Evolutionary conservation across 2,888 invertebrate species (phyloP).

Genomic region (Synanthedon vespiformis): DNA sequence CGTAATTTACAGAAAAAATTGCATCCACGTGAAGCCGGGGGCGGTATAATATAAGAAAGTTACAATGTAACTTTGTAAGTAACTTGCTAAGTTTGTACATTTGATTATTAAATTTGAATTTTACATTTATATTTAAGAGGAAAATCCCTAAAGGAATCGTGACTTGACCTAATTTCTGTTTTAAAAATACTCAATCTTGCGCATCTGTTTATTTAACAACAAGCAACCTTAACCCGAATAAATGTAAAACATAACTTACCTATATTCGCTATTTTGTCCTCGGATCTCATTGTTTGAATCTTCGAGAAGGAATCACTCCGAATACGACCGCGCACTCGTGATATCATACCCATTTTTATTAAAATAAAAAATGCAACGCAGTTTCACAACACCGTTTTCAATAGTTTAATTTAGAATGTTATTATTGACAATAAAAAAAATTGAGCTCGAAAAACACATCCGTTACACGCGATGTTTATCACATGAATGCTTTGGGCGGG

Average conservation of each 20-base stretch:
- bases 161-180: no score
- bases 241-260: slow-evolving; percentile 45
- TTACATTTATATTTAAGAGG: no score
- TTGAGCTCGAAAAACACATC: slow-evolving; percentile 14
- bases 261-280: slow-evolving; percentile 78
- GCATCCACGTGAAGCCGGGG: no score
- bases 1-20: no score
- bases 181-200: background rate
- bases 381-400: no score
- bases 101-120: no score
- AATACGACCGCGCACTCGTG: slow-evolving; percentile 75
- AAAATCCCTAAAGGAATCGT: no score
- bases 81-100: no score
- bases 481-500: slow-evolving; percentile 48
- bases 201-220: background rate
- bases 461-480: slow-evolving; percentile 32
- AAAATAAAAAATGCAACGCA: slow-evolving; percentile 1
- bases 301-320: slow-evolving; percentile 74
- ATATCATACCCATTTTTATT: slow-evolving; percentile 76
- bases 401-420: no score
- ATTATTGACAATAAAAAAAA: background rate
- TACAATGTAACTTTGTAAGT: no score
- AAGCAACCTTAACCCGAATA: slow-evolving; percentile 2
- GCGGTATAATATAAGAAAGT: no score
- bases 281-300: slow-evolving; percentile 71